Base-by-base conservation (phyloP, 2,113 vertebrate genomes). In the Gymnorhina tibicen region DNA sequence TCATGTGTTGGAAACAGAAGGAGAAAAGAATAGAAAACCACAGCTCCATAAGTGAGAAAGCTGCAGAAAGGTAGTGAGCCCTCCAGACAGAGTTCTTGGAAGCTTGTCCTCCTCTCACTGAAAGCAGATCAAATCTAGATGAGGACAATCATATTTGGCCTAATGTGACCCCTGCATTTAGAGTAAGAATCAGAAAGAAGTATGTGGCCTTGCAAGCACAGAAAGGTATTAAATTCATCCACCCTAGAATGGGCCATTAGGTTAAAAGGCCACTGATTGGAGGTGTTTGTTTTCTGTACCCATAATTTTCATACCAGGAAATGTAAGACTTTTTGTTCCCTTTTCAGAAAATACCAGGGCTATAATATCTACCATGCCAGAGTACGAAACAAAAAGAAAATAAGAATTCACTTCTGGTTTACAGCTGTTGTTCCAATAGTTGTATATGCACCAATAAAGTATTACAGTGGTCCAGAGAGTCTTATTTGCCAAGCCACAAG, bases 401-500 rank as follows among this genome's bases (percentile, higher is more conserved):
- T 63, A 76, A 88, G 64, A 95, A 96, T 62, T 94, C 2, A 1
- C 47, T 95, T 96, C 91, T 97, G 96, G 80, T 93, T 97, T 95
- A 93, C 92, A 96, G 91, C 92, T 95, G 91, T 78, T 95, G 79
- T 84, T 64, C 93, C 92, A 93, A 85, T 55, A 82, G 76, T 37
- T 89, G 75, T 91, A 94, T 90, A 90, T 77, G 68, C 79, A 90
- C 90, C 92, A 96, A 63, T 89, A 87, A 95, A 95, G 9, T 60
- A 60, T 89, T 85, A 93, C 83, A 93, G 78, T 89, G 88, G 88
- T 91, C 91, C 89, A 76, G 88, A 78, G 95, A 94, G 69, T 53
- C 62, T 87, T 52, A 78, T 35, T 75, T 93, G 91, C 96, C 95
- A 97, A 96, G 77, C 96, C 96, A 96, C 96, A 96, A 79, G 89